These are phyloP conservation scores for Hylomyscus alleni DNA, from an alignment of 2,797 vertebrate species.

Conservation along the genomic window DNA sequence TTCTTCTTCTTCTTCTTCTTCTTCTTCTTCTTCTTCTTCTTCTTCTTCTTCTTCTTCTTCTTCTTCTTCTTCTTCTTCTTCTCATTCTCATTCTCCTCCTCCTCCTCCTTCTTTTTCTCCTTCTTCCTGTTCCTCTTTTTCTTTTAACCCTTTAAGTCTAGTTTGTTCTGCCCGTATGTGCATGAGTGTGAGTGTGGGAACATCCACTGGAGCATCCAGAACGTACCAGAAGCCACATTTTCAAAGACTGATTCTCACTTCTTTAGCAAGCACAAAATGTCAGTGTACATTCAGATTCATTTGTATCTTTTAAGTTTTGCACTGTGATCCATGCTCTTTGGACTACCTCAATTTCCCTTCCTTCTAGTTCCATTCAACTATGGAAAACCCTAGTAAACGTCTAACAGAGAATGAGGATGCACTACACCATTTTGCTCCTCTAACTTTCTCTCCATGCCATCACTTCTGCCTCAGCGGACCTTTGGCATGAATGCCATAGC, in stretches of 20 bases:
- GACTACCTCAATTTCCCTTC: neutral
- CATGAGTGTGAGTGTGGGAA: no score
- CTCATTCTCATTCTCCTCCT: neutral
- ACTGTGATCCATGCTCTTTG: neutral
- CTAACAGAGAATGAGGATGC: neutral
- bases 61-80: no score
- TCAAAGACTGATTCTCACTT: neutral
- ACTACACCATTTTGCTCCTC: neutral
- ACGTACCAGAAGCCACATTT: neutral
- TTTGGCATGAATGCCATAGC: neutral
- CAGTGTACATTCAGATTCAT: neutral
- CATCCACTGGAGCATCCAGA: neutral
- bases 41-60: neutral
- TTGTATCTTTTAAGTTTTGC: neutral
- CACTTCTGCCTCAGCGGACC: neutral
- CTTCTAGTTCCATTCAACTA: neutral
- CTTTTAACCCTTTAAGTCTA: no score
- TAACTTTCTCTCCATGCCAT: neutral
- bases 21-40: neutral
- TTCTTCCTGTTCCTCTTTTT: neutral
- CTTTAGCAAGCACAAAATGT: neutral
- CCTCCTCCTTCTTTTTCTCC: accelerated
- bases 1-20: no score
- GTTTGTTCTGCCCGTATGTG: neutral
- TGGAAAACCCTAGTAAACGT: neutral